phyloP scores from a whole-genome alignment of 2,797 vertebrate genomes.

The Siniperca scherzeri region DNA sequence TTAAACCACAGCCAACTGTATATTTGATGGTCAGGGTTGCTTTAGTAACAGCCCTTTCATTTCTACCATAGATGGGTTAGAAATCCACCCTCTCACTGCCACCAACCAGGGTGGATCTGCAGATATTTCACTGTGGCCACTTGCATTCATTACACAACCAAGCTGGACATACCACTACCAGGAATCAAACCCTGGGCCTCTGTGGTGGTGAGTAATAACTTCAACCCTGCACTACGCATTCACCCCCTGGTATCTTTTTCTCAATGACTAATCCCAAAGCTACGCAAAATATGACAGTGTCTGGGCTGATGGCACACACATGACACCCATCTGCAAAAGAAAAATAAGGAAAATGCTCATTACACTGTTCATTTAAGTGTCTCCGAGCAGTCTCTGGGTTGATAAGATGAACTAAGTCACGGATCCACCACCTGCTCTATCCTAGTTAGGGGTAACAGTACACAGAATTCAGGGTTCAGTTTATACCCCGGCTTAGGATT shows the following conservation, averaged over 20 bases:
- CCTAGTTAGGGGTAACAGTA: no score
- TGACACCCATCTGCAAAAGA: background rate
- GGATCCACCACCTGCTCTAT: background rate
- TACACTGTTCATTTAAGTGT: background rate
- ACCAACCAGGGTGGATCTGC: no score
- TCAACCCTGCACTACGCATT: background rate
- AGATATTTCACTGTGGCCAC: no score
- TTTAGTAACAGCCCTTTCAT: no score
- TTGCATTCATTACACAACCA: background rate
- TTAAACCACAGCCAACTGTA: background rate
- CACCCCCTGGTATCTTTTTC: background rate
- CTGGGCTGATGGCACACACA: background rate
- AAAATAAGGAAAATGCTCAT: background rate
- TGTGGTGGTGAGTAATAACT: background rate
- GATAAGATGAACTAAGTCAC: constrained; percentile 5
- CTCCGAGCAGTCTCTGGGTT: background rate
- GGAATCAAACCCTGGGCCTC: background rate
- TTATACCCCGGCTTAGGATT: no score
- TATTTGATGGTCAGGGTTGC: background rate
- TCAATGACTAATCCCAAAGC: background rate
- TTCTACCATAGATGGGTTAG: background rate
- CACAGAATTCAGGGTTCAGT: no score
- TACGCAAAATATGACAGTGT: background rate
- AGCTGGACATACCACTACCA: background rate
- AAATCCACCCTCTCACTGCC: background rate